Evolutionary conservation across 2,797 vertebrate genomes (phyloP), one percentile per base, ranked within the genome.

Genomic region (Aselliscus stoliczkanus): DNA sequence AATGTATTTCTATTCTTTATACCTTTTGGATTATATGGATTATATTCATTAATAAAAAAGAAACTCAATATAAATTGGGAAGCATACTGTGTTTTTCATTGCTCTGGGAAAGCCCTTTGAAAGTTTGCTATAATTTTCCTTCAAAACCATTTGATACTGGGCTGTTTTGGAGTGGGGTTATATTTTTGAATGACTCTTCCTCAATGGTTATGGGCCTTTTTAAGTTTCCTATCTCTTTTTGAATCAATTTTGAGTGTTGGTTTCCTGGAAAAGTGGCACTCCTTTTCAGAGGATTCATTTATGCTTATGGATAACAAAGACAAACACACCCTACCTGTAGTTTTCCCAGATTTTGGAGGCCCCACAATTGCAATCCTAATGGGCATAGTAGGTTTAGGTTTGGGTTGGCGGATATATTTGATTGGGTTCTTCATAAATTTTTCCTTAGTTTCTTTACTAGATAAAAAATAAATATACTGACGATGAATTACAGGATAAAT

Each of bases 301-400:
- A 88, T 64, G 47, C 37, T 81, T 81, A 44, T 25, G 23, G 47
- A 15, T 25, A 83, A 65, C 37, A 67, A 92, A 94, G 39, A 67
- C 60, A 81, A 86, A 88, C 18, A 91, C 2, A 73, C 42, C 96
- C 94, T 97, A 99, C 99, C 98, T 96, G 99, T 99, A 69, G 99
- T 99, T 98, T 99, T 99, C 86, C 99, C 99, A 95, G 99, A 99
- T 98, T 99, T 99, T 81, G 99, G 99, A 94, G 99, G 99, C 86
- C 99, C 99, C 80, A 99, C 98, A 25, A 99, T 93, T 75, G 98
- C 99, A 88, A 99, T 97, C 98, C 98, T 99, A 92, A 99, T 88
- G 84, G 99, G 99, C 69, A 99, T 97, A 37, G 98, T 93, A 7
- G 98, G 97, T 27, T 96, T 98, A 83, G 99, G 99, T 97, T 99